phyloP scores from a whole-genome alignment of 2,888 invertebrate species.

The Luperina testacea region DNA sequence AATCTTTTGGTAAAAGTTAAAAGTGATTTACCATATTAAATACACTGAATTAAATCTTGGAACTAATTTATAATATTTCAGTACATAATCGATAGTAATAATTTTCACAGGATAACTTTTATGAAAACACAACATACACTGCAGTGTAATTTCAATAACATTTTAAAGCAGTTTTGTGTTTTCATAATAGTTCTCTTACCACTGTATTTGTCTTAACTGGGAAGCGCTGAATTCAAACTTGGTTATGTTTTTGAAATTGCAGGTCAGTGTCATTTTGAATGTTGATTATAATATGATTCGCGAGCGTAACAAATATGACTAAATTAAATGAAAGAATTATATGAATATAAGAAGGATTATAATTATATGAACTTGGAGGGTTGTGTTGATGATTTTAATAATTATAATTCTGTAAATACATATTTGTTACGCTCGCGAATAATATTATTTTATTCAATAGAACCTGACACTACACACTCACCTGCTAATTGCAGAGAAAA shows the following conservation, averaged over 20 bases:
- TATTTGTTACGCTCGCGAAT: not conserved
- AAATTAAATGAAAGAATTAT: too few species aligned
- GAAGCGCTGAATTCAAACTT: not conserved
- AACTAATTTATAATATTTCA: slow-evolving; percentile 33
- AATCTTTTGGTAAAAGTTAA: slow-evolving; percentile 11
- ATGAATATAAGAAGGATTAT: not conserved
- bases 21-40: slow-evolving; percentile 28
- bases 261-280: not conserved
- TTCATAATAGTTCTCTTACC: slow-evolving; percentile 19
- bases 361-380: not conserved
- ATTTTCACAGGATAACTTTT: slow-evolving; percentile 17
- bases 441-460: not conserved
- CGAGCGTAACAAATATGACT: too few species aligned
- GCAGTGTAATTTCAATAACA: slow-evolving; percentile 6
- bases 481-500: not conserved
- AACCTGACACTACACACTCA: not conserved
- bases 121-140: slow-evolving; percentile 2
- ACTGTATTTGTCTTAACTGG: not conserved
- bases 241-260: not conserved
- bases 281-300: not conserved
- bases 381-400: not conserved
- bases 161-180: not conserved
- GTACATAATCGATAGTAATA: slow-evolving; percentile 25
- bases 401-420: not conserved
- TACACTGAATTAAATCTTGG: slow-evolving; percentile 40